phyloP scores from a whole-genome alignment of 2,113 vertebrate genomes.

The Seriola quinqueradiata region DNA sequence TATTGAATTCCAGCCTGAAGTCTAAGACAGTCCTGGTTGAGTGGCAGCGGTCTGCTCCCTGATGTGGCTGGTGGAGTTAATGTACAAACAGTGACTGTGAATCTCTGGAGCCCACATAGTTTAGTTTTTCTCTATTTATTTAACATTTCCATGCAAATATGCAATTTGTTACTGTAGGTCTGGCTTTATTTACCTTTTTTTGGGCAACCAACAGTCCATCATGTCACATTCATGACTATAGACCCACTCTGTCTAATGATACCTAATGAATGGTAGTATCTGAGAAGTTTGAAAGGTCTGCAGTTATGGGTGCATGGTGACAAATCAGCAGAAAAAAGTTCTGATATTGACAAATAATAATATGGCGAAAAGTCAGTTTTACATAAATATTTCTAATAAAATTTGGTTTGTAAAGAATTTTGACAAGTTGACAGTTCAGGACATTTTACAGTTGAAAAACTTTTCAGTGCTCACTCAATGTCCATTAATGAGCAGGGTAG shows the following conservation, averaged over 20 bases:
- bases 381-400: no score
- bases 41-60: neutral
- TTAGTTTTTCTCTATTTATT: neutral
- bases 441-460: neutral
- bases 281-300: neutral
- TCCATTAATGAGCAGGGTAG: constrained; percentile 4
- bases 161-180: neutral
- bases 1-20: constrained; percentile 38
- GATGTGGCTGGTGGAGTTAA: neutral
- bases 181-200: neutral
- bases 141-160: neutral
- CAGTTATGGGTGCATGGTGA: neutral
- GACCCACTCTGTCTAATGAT: neutral
- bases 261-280: neutral
- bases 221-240: neutral
- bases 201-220: neutral
- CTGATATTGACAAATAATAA: no score
- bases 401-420: no score
- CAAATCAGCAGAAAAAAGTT: neutral
- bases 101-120: constrained; percentile 10
- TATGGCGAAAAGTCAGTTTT: no score
- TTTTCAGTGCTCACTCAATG: neutral
- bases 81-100: constrained; percentile 1
- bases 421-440: neutral
- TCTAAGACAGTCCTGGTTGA: constrained; percentile 17